Base-by-base conservation (phyloP, 2,888 invertebrate species). In the Pandemis cinnamomeana region DNA sequence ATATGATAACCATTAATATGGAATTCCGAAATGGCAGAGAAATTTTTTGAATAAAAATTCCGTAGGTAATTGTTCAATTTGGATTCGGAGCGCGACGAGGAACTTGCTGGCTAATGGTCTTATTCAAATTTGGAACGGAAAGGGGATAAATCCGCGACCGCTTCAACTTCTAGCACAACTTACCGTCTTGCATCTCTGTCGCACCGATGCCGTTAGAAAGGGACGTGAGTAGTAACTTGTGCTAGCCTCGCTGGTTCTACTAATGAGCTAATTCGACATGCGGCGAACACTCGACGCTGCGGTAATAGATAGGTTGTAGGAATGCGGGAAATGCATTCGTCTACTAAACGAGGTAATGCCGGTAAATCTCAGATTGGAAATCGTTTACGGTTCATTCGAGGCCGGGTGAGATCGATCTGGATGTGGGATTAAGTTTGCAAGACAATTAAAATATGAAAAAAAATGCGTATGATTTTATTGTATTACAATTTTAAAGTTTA, bases 221-320 rank as follows among this genome's bases (percentile, higher is more conserved):
- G 6, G 27, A 27, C 1, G 27, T 27, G 27, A 27, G 27, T 1
- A 8, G 20, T 20, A 58, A 55, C 15, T 55, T 20, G 55, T 27
- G 58, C 58, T 46, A 46, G 64, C 80, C 82, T 80, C 81, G 79
- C 82, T 82, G 78, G 67, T 44, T 44, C 63, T 15, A 20, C 72
- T 90, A 91, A 91, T 90, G 88, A 91, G 89, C 88, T 90, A 89
- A 90, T 90, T 88, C 87, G 84, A 88, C 85, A 89, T 89, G 86
- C 88, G 82, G 78, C 76, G 76, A 77, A 20, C 69, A 67, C 71
- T 51, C 36, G 53, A 61, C 69, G 71, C 71, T 46, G 62, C 41
- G 15, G 58, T 68, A 55, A 71, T 62, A 67, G 46, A 66, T 61
- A 36, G 67, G 48, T 64, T 53, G 78, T 73, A 78, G 81, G 79